A percentile compares a stretch with the other conserved stretches of the same genome.
Conservation (phyloP, 2,113 vertebrate genomes). For the Delphinus delphis region DNA sequence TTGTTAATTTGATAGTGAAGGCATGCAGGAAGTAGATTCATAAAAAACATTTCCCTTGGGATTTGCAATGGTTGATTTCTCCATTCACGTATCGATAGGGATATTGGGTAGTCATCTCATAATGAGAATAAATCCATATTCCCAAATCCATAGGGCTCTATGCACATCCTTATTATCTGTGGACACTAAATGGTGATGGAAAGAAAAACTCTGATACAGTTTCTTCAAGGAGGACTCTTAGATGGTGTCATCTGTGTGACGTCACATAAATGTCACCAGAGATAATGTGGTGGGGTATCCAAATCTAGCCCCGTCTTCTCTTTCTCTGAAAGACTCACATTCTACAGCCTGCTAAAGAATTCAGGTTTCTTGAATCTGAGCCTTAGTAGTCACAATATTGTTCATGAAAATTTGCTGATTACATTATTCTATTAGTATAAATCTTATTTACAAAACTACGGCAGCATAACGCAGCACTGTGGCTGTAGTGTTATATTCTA, state of each 20-base stretch:
- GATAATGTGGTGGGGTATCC: neutral
- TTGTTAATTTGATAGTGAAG: conserved; percentile 34
- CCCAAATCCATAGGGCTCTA: neutral
- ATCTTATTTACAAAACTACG: conserved; percentile 16
- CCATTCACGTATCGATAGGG: neutral
- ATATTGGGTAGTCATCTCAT: neutral
- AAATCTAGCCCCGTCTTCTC: neutral
- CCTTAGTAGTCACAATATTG: neutral
- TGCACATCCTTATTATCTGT: neutral
- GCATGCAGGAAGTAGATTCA: neutral
- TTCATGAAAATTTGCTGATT: neutral
- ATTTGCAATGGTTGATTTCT: neutral
- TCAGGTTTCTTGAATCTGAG: neutral
- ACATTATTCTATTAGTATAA: neutral
- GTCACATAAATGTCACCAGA: neutral
- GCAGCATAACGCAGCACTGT: neutral
- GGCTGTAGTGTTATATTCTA: neutral
- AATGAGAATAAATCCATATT: neutral
- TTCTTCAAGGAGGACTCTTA: neutral
- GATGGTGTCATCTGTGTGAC: neutral
- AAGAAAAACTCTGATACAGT: neutral
- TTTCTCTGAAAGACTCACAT: neutral
- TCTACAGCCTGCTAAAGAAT: neutral
- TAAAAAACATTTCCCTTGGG: neutral
- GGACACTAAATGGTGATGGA: neutral